Conservation (phyloP, 2,888 invertebrate genomes). For the Steromphala cineraria region DNA sequence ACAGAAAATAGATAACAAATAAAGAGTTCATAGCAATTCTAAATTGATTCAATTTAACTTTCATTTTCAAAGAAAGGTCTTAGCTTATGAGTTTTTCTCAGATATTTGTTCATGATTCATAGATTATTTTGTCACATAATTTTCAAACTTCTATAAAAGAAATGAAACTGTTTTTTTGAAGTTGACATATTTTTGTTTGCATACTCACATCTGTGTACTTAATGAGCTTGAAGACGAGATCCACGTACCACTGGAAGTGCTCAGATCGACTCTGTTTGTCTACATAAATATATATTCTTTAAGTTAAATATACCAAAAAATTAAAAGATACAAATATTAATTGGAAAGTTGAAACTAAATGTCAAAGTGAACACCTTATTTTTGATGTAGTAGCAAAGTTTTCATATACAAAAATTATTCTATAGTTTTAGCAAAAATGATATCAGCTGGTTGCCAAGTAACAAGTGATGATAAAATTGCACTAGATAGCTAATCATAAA, state of each 20-base stretch:
- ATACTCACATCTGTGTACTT: constrained; percentile 16
- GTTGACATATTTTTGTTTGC: neutral
- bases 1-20: too few relatives aligned
- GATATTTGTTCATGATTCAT: too few relatives aligned
- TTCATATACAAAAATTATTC: too few relatives aligned
- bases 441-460: too few relatives aligned
- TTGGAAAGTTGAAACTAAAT: neutral
- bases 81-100: too few relatives aligned
- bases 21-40: too few relatives aligned
- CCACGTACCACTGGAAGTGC: neutral
- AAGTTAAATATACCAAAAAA: neutral
- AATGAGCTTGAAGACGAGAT: neutral
- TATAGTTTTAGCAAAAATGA: too few relatives aligned
- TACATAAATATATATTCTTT: neutral
- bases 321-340: neutral
- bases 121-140: too few relatives aligned
- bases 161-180: neutral
- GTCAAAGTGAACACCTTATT: neutral
- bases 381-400: too few relatives aligned
- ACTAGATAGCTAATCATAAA: neutral
- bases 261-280: neutral
- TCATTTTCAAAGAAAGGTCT: too few relatives aligned
- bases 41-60: too few relatives aligned
- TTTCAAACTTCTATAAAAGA: constrained; percentile 5
- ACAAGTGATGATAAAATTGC: too few relatives aligned